Evolutionary conservation across 1,140 invertebrate genomes (phyloP).

Genomic region (Steinernema khuongi): DNA sequence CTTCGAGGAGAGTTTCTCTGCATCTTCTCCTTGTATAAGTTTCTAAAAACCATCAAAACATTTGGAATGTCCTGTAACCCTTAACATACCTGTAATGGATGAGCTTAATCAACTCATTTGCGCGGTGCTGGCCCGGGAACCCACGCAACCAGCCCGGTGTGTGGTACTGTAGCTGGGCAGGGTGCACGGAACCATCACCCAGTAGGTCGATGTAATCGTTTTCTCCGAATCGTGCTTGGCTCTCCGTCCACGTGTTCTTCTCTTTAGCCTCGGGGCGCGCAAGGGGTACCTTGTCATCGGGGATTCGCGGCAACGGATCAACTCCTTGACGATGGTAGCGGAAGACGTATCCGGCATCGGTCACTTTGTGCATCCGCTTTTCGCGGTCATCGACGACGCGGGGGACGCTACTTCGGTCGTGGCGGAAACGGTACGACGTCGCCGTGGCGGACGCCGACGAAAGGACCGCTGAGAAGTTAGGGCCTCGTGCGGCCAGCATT

Average conservation of each 20-base stretch:
- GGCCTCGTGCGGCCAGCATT: background rate
- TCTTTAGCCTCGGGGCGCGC: constrained; percentile 43
- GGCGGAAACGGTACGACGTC: constrained; percentile 22
- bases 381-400: constrained; percentile 42
- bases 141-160: constrained; percentile 55
- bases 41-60: constrained; percentile 28
- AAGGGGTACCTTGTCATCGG: constrained; percentile 47
- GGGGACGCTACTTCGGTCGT: constrained; percentile 45
- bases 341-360: constrained; percentile 49
- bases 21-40: constrained; percentile 54
- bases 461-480: background rate
- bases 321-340: constrained; percentile 56
- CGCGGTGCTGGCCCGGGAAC: constrained; percentile 56
- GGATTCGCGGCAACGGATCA: constrained; percentile 51
- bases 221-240: constrained; percentile 49
- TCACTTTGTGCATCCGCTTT: constrained; percentile 46
- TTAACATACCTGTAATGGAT: constrained; percentile 50
- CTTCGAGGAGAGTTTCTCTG: constrained; percentile 48
- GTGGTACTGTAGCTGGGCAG: constrained; percentile 57
- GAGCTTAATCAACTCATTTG: constrained; percentile 55
- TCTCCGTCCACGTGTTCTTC: constrained; percentile 35
- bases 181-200: constrained; percentile 47
- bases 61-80: background rate
- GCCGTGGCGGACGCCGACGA: background rate
- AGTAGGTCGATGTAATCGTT: constrained; percentile 58